A percentile compares a stretch with the other conserved stretches of the same genome.
Conservation (phyloP, 2,797 vertebrate species). For the Hylomyscus alleni region DNA sequence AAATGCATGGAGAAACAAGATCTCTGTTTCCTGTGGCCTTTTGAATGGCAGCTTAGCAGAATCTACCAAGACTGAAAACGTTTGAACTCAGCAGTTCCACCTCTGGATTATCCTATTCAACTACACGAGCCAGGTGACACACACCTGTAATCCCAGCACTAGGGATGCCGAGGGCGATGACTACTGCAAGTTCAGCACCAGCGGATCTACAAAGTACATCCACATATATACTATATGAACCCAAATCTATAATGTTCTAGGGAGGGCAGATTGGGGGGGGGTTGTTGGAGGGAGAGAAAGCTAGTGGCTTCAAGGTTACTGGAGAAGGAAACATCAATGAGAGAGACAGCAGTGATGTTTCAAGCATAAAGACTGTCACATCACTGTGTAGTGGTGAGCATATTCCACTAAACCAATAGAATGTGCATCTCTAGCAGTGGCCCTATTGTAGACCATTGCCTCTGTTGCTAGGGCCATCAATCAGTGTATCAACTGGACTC, state of each 20-base stretch:
- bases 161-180: neutral
- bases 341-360: neutral
- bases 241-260: neutral
- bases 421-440: neutral
- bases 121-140: neutral
- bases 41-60: conserved; percentile 20
- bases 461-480: neutral
- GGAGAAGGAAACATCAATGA: too few species aligned
- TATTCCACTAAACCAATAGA: too few species aligned
- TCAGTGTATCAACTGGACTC: neutral
- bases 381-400: neutral
- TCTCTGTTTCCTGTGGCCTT: conserved; percentile 12
- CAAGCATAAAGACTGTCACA: neutral
- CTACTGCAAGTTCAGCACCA: neutral
- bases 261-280: neutral
- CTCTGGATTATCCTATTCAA: conserved; percentile 20
- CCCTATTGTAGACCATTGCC: neutral
- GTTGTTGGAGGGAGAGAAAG: neutral
- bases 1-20: conserved; percentile 28
- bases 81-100: conserved; percentile 22
- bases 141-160: neutral
- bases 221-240: neutral
- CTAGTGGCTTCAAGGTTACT: neutral
- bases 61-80: conserved; percentile 30
- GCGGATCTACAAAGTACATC: neutral